Base-by-base conservation (phyloP, 2,888 invertebrate species). In the Mimas tiliae region DNA sequence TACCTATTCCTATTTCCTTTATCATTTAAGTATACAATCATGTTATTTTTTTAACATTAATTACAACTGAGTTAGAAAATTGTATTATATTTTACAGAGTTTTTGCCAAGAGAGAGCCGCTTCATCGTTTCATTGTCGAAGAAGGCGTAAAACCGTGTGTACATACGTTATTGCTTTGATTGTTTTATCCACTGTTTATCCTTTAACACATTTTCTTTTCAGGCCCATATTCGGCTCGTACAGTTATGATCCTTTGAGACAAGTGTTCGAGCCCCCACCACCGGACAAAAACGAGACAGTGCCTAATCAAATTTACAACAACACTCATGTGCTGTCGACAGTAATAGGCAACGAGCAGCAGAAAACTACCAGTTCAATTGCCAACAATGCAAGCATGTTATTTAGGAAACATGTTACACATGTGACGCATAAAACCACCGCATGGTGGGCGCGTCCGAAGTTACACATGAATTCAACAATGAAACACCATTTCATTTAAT, bases 181-280 rank as follows among this genome's bases (percentile, higher is more conserved):
- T 64, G n/a, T 64, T 51, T 19, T 62, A 3, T 14, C n/a, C n/a
- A 53, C n/a, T 16, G 38, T 38, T 38, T 38, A 42, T 21, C 27
- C 3, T 19, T 38, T 42, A n/a, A 19, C 52, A 19, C 2, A 50
- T 11, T 38, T 66, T 53, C 48, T 38, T 68, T 71, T 42, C 62
- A 79, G 78, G 0, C 51, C 78, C n/a, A 79, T 79, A 64, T 78
- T 79, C 48, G 79, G 79, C n/a, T 78, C 78, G n/a, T 79, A 75
- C 64, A 73, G 68, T 64, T 79, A 75, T 62, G 72, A 79, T 34
- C 75, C 78, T 38, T 63, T 76, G 72, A 69, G 50, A 79, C 74
- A 80, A 55, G 65, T 65, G 6, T 87, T 87, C 65, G 77, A 81
- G 52, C 14, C 63, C 33, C 64, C 68, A 14, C 42, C n/a, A 21